Evolutionary conservation across 2,113 vertebrate species (phyloP), one percentile per base, ranked within the genome.

Genomic region (Myodes glareolus): DNA sequence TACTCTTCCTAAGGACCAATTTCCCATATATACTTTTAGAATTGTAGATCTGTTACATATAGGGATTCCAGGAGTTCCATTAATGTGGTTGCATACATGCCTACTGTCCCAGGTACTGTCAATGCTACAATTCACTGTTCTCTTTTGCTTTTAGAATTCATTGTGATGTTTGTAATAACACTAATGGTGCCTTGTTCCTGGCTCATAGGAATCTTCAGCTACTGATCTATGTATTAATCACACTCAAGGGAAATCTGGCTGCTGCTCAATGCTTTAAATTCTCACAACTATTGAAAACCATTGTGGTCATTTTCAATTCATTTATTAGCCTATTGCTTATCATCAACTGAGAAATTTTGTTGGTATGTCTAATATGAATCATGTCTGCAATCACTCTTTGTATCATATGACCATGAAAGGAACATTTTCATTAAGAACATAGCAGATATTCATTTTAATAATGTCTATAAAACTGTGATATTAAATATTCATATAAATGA

Each of bases 231-330:
- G 50, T 55, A 82, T 90, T 97, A 98, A 98, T 95, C 86, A 89
- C 73, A 91, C 96, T 88, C 97, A 88, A 27, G 97, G 96, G 96
- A 98, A 98, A 97, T 97, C 89, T 95, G 92, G 82, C 39, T 52
- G 75, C 58, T 76, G 42, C 82, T 97, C 91, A 96, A 70, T 93
- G 42, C 13, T 97, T 97, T 97, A 50, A 96, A 81, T 92, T 92
- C 68, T 94, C 82, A 76, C 27, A 27, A 84, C 70, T 25, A 70
- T 77, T 93, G 94, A 97, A 97, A 98, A 96, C 91, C 95, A 95
- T 90, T 97, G 97, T 90, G 91, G 94, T 50, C 96, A 93, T 96
- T 96, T 97, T 93, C 85, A 93, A 87, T 97, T 91, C 94, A 95
- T 95, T 96, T 97, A 89, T 95, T 95, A 94, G 58, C 75, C 67